Evolutionary conservation across 2,797 vertebrate species (phyloP).

Genomic region (Morus bassanus): DNA sequence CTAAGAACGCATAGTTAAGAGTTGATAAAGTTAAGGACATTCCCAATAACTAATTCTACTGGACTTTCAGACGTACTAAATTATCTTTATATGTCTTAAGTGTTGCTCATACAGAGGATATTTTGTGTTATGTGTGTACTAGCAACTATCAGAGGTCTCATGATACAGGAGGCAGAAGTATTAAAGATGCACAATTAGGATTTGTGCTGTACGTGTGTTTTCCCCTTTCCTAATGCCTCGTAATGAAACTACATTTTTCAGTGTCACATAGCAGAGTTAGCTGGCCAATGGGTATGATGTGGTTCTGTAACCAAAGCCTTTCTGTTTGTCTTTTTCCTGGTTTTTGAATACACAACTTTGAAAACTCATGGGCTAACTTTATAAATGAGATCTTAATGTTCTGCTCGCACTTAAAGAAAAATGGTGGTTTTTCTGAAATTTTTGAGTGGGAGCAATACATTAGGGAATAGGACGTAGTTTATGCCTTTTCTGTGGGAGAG

Average conservation of each 20-base stretch:
- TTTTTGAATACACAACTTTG: not conserved
- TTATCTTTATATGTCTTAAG: not conserved
- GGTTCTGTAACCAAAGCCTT: not conserved
- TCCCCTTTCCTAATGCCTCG: not conserved
- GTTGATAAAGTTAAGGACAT: not conserved
- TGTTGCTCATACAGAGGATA: not conserved
- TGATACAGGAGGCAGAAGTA: not conserved
- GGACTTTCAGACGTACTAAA: not conserved
- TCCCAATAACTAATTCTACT: not conserved
- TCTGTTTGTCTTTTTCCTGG: not conserved
- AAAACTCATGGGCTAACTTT: not conserved
- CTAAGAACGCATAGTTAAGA: not conserved
- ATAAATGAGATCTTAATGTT: not conserved
- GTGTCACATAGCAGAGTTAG: not conserved
- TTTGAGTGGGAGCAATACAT: not conserved
- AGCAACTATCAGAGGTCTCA: not conserved
- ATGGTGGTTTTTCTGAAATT: not conserved
- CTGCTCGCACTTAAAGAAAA: not conserved
- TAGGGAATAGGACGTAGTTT: not conserved
- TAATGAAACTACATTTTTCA: not conserved
- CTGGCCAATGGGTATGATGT: not conserved
- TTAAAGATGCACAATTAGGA: not conserved
- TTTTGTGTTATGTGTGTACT: not conserved
- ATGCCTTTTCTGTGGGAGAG: not conserved
- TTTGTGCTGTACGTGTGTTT: not conserved